Evolutionary conservation across 2,797 vertebrate species (phyloP).

Genomic region (Sylvilagus floridanus): DNA sequence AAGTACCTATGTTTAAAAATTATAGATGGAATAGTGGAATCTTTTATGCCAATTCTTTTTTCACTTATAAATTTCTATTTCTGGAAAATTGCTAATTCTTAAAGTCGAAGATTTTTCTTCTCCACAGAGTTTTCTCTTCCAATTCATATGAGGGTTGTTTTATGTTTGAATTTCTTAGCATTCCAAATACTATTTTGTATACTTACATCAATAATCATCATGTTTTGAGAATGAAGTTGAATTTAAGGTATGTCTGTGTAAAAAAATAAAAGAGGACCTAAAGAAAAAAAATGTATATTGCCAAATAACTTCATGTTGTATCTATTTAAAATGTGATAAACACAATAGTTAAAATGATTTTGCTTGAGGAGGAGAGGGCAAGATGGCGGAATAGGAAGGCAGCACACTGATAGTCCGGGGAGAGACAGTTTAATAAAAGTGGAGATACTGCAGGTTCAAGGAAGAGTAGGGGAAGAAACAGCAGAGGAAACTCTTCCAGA

Average conservation of each 20-base stretch:
- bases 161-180: constrained; percentile 28
- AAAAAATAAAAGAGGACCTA: too few species aligned
- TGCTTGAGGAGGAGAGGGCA: too few species aligned
- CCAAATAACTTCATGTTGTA: background rate
- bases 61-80: constrained; percentile 71
- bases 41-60: constrained; percentile 64
- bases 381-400: too few species aligned
- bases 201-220: background rate
- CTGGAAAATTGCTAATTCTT: constrained; percentile 59
- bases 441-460: too few species aligned
- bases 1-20: constrained; percentile 55
- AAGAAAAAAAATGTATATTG: too few species aligned
- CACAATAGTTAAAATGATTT: background rate
- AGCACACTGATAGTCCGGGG: too few species aligned
- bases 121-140: constrained; percentile 30
- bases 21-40: constrained; percentile 24
- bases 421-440: too few species aligned
- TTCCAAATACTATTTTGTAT: background rate
- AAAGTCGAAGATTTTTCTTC: constrained; percentile 40
- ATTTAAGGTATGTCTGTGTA: background rate
- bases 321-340: background rate
- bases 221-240: constrained; percentile 8
- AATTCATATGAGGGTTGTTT: constrained; percentile 3
- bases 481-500: too few species aligned
- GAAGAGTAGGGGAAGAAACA: too few species aligned